These are phyloP conservation scores for Heterochromis multidens DNA, from an alignment of 2,113 vertebrate genomes.

Conservation along the genomic window DNA sequence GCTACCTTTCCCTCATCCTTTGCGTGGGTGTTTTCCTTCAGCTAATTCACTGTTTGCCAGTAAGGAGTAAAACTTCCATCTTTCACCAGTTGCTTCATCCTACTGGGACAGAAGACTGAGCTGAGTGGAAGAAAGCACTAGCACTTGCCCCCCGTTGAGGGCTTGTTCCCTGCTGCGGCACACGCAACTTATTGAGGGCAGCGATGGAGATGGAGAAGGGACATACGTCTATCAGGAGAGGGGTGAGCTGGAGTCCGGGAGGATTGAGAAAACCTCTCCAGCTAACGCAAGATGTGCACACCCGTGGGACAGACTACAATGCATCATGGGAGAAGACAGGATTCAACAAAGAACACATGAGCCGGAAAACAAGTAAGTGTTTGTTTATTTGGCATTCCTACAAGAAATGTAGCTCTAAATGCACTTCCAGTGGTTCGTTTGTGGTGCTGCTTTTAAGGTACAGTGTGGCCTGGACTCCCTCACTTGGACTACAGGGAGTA, in stretches of 20 bases:
- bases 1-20: background rate
- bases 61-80: conserved; percentile 27
- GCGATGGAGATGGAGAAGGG: conserved; percentile 64
- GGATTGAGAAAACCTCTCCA: conserved; percentile 58
- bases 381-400: conserved; percentile 26
- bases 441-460: background rate
- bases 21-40: background rate
- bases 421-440: conserved; percentile 3
- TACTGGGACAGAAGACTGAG: background rate
- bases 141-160: background rate
- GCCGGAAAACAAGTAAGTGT: conserved; percentile 78
- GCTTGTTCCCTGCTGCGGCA: background rate
- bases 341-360: conserved; percentile 62
- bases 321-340: conserved; percentile 62
- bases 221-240: conserved; percentile 64
- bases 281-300: conserved; percentile 35
- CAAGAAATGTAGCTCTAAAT: background rate
- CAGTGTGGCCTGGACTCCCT: background rate
- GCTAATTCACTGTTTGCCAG: background rate
- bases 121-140: background rate
- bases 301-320: conserved; percentile 42
- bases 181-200: background rate
- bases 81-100: background rate
- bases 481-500: conserved; percentile 26
- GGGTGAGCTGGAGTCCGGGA: conserved; percentile 71